Evolutionary conservation across 2,888 invertebrate genomes (phyloP), one percentile per base, ranked within the genome.

Genomic region (Synergus umbraculus): DNA sequence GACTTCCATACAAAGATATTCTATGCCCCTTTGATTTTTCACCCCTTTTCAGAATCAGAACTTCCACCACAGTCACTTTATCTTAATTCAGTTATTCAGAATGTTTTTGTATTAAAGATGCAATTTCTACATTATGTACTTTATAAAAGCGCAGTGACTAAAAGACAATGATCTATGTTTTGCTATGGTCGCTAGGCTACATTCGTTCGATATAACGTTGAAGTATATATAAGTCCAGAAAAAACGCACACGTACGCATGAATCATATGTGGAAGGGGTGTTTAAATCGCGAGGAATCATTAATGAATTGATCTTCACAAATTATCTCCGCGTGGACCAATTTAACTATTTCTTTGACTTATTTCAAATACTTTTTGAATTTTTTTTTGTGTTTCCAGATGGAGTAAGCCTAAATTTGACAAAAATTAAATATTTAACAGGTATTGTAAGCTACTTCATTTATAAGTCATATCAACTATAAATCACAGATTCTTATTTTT

Each of bases 101-200:
- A 37, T 37, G 37, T 37, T 37, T 37, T 37, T 37, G 5, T 66
- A 66, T 66, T 18, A 29, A 41, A 43, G 41, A 66, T 37, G 46
- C 18, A n/a, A 58, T 79, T 76, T 67, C 54, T 76, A 78, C 73
- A 66, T 76, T 54, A 29, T 29, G 29, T 29, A 43, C 64, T n/a
- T 58, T 46, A 78, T 63, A 66, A 76, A 82, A 81, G 76, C 69
- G 78, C 78, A 81, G 44, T 44, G 22, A 83, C 76, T 67, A 76
- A 66, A 77, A 78, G 77, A 58, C 69, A 76, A 78, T 79, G 78
- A 64, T 18, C 41, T 79, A 22, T 83, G 81, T 83, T 83, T 82
- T 78, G 79, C 63, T 41, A 22, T 49, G 77, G 83, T 83, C 82
- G 82, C 83, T 83, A 82, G 77, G 83, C 76, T 81, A 82, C 83